These are phyloP conservation scores for Lordiphosa mommai DNA, from an alignment of 1,140 invertebrate genomes.

Conservation along the genomic window DNA sequence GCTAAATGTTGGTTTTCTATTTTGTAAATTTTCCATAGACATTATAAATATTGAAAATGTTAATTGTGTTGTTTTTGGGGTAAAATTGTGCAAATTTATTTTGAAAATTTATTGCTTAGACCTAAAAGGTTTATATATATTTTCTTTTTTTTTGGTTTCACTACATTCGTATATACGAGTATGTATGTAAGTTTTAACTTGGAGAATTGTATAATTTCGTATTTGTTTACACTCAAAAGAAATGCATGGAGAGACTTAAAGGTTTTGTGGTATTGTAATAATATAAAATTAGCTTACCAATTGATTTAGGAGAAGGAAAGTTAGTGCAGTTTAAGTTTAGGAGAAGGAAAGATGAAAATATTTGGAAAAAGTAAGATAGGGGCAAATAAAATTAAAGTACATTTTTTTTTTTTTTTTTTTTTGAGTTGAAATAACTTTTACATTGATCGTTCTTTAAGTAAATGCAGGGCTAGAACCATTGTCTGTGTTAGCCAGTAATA, in stretches of 20 bases:
- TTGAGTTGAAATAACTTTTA: too few relatives aligned
- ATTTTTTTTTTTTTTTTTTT: too few relatives aligned
- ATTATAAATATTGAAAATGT: conserved; percentile 60
- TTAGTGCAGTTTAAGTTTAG: background rate
- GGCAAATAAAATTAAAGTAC: background rate
- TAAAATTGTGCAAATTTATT: conserved; percentile 67
- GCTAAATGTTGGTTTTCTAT: conserved; percentile 30
- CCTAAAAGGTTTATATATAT: conserved; percentile 22
- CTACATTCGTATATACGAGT: conserved; percentile 34
- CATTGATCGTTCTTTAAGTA: too few relatives aligned
- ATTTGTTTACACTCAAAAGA: background rate
- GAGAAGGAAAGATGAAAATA: background rate
- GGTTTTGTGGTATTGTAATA: too few relatives aligned
- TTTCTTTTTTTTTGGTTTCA: conserved; percentile 21
- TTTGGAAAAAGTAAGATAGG: background rate
- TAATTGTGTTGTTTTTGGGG: conserved; percentile 28
- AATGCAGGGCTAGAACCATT: too few relatives aligned
- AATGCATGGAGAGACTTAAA: background rate
- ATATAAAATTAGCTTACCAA: too few relatives aligned
- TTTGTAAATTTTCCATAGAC: conserved; percentile 49
- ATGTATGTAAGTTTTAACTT: background rate
- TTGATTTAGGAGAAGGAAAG: background rate
- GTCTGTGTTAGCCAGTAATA: too few relatives aligned
- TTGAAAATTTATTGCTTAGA: conserved; percentile 30
- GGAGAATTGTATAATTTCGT: conserved; percentile 1